Conservation (phyloP, 2,113 vertebrate species). For the Carassius auratus region DNA sequence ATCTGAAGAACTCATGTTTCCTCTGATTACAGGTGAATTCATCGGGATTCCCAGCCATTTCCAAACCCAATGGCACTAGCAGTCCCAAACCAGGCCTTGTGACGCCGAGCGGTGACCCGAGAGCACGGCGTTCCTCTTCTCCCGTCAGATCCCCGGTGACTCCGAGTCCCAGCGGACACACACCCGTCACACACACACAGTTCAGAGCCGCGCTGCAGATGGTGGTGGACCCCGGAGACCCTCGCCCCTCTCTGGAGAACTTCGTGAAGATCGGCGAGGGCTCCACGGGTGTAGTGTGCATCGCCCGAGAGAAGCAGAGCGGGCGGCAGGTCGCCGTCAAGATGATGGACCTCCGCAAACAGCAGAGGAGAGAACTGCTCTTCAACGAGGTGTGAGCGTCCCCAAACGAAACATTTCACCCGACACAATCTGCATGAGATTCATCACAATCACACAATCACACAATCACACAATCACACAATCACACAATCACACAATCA, state of each 20-base stretch:
- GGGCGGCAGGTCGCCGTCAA: conserved; percentile 92
- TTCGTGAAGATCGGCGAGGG: conserved; percentile 94
- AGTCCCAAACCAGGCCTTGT: conserved; percentile 56
- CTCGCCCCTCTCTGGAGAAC: conserved; percentile 81
- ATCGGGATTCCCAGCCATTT: conserved; percentile 38
- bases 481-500: too few relatives aligned
- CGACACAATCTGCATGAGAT: too few relatives aligned
- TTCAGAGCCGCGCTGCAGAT: conserved; percentile 90
- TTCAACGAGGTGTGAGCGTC: conserved; percentile 85
- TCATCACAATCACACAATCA: too few relatives aligned
- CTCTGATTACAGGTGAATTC: conserved; percentile 50
- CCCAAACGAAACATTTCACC: too few relatives aligned
- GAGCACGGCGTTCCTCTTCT: conserved; percentile 9
- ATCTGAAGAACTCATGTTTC: background rate
- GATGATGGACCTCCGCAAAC: conserved; percentile 93
- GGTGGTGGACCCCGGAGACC: conserved; percentile 90
- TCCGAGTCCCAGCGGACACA: conserved; percentile 69
- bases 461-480: too few relatives aligned
- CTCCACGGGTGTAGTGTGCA: conserved; percentile 90
- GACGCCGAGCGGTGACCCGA: background rate
- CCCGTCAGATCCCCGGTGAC: background rate
- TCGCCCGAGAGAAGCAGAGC: conserved; percentile 83
- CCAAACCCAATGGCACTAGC: conserved; percentile 65
- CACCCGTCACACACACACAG: conserved; percentile 76
- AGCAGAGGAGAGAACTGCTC: conserved; percentile 91